These are phyloP conservation scores for Nebria salina DNA, from an alignment of 2,888 invertebrate genomes.

Conservation along the genomic window DNA sequence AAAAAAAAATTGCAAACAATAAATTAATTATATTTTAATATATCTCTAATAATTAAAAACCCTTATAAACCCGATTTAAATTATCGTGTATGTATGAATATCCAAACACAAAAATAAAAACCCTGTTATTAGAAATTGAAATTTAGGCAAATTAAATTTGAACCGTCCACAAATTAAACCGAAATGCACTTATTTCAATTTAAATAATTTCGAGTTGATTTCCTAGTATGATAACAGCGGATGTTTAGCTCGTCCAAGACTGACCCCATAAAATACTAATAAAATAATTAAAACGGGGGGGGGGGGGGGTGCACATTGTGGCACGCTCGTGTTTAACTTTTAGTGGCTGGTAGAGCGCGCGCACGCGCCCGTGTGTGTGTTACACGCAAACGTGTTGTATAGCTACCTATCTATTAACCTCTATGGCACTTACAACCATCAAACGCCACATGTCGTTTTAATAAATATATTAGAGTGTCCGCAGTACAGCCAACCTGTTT, in stretches of 20 bases:
- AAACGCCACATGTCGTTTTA: conserved; percentile 40
- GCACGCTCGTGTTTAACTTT: conserved; percentile 3
- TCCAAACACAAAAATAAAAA: neutral
- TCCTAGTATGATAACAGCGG: conserved; percentile 27
- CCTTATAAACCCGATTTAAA: no score
- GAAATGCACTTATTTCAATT: conserved; percentile 40
- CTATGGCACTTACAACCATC: neutral
- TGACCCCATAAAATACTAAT: conserved; percentile 46
- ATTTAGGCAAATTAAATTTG: conserved; percentile 38
- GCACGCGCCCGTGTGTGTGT: neutral
- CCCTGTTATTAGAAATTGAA: conserved; percentile 33
- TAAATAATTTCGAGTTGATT: conserved; percentile 39
- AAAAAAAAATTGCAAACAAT: no score
- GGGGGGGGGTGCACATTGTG: conserved; percentile 17
- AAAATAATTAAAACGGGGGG: conserved; percentile 44
- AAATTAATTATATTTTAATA: no score
- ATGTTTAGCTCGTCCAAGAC: conserved; percentile 4
- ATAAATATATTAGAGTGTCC: conserved; percentile 43
- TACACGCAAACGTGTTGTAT: neutral
- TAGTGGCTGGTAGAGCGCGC: neutral
- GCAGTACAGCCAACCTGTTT: neutral
- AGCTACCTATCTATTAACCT: neutral
- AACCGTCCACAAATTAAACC: neutral
- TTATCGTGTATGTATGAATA: no score
- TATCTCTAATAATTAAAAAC: no score